A percentile compares a stretch with the other conserved stretches of the same genome.
phyloP scores from a whole-genome alignment of 2,797 vertebrate species.

The Dipus sagitta region DNA sequence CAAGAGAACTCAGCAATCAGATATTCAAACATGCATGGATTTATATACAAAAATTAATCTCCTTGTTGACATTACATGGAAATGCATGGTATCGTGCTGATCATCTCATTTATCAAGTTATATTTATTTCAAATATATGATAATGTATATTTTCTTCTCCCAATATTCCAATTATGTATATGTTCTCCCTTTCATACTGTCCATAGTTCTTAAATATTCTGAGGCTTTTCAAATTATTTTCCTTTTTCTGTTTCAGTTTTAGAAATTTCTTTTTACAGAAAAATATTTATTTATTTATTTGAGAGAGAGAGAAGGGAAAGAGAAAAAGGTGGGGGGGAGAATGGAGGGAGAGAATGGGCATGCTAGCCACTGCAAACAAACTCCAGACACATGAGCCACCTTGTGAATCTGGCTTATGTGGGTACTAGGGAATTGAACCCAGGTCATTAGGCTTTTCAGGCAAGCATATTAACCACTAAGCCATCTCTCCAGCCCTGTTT shows the following conservation, averaged over 20 bases:
- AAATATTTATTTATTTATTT: too few relatives aligned
- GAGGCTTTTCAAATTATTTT: constrained; percentile 16
- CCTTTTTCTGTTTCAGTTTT: constrained; percentile 23
- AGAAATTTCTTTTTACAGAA: background rate
- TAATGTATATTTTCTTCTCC: background rate
- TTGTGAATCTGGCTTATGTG: too few relatives aligned
- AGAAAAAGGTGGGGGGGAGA: too few relatives aligned
- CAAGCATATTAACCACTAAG: too few relatives aligned
- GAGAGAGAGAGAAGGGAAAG: too few relatives aligned
- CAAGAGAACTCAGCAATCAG: background rate
- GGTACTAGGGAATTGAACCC: too few relatives aligned
- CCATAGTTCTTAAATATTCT: background rate
- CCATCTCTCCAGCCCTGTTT: too few relatives aligned
- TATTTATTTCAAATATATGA: constrained; percentile 25
- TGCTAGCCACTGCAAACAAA: too few relatives aligned
- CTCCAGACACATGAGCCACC: too few relatives aligned
- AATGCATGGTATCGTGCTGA: background rate
- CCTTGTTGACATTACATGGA: background rate
- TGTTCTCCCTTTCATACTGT: background rate
- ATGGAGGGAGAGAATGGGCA: too few relatives aligned
- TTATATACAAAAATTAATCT: background rate
- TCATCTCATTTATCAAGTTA: constrained; percentile 46
- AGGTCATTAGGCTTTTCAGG: too few relatives aligned
- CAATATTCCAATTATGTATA: background rate
- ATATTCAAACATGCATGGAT: background rate